Evolutionary conservation across 1,140 invertebrate species (phyloP).

Genomic region (Mya arenaria): DNA sequence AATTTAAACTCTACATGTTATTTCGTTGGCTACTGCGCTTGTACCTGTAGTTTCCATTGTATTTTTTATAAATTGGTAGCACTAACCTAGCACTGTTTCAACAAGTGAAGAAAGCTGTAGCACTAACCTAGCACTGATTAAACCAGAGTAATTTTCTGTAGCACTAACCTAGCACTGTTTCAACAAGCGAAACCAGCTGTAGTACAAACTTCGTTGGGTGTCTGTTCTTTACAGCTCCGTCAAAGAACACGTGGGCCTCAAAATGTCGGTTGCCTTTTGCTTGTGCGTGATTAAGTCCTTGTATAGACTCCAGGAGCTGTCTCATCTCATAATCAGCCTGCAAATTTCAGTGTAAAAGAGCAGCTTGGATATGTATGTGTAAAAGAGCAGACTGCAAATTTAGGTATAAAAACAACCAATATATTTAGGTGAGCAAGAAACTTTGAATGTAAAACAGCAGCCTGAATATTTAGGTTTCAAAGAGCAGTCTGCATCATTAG

Average conservation of each 20-base stretch:
- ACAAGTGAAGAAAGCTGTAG: not conserved
- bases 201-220: slow-evolving; percentile 70
- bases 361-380: too few relatives aligned
- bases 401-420: too few relatives aligned
- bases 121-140: not conserved
- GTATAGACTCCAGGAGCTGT: slow-evolving; percentile 69
- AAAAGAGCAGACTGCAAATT: too few relatives aligned
- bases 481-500: too few relatives aligned
- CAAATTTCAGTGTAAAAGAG: too few relatives aligned
- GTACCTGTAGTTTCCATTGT: too few relatives aligned
- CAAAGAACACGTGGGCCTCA: slow-evolving; percentile 74
- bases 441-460: too few relatives aligned
- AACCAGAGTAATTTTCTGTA: too few relatives aligned
- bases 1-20: not conserved
- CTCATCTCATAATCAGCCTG: slow-evolving; percentile 70
- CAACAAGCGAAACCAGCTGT: slow-evolving; percentile 65
- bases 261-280: slow-evolving; percentile 57
- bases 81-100: not conserved
- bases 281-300: slow-evolving; percentile 62
- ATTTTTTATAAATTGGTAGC: too few relatives aligned
- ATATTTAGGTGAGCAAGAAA: too few relatives aligned
- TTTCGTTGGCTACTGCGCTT: not conserved
- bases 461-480: too few relatives aligned
- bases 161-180: slow-evolving; percentile 66
- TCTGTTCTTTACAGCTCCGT: slow-evolving; percentile 64